A percentile compares a stretch with the other conserved stretches of the same genome.
Evolutionary conservation across 2,888 invertebrate species (phyloP).

Genomic region (Tipula helvola): DNA sequence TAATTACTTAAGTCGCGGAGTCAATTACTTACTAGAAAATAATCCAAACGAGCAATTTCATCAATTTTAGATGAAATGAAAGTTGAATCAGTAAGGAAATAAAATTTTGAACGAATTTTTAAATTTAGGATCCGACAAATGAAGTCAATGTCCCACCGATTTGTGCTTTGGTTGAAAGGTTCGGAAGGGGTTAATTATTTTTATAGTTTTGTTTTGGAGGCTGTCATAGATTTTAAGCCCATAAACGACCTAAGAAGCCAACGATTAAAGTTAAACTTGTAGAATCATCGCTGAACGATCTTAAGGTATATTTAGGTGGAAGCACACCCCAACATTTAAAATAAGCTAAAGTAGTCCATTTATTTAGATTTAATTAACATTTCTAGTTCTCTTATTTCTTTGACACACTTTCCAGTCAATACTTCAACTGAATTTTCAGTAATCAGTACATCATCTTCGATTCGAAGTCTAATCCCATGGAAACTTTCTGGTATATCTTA

Average conservation of each 20-base stretch:
- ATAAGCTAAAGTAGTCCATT: constrained; percentile 28
- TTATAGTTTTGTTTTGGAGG: constrained; percentile 85
- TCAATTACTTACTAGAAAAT: not conserved
- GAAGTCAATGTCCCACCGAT: constrained; percentile 63
- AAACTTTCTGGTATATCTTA: constrained; percentile 61
- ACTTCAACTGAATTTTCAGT: constrained; percentile 47
- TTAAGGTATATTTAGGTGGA: constrained; percentile 63
- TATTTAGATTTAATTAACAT: constrained; percentile 28
- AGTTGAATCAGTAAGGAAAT: constrained; percentile 62
- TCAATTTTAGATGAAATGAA: constrained; percentile 63
- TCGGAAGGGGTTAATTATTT: constrained; percentile 73
- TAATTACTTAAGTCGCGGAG: not conserved
- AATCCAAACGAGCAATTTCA: constrained; percentile 51
- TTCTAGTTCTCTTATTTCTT: constrained; percentile 58
- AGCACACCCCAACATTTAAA: constrained; percentile 69
- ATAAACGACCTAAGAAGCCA: constrained; percentile 50
- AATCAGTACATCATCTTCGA: constrained; percentile 88
- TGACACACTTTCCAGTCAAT: constrained; percentile 57
- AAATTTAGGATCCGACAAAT: constrained; percentile 41
- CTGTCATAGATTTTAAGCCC: constrained; percentile 74
- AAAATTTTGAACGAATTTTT: not conserved
- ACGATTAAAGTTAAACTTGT: constrained; percentile 74
- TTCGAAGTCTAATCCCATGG: constrained; percentile 77
- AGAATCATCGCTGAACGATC: constrained; percentile 58
- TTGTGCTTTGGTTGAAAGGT: constrained; percentile 69